Conservation (phyloP, 2,797 vertebrate genomes). For the Hoplostethus mediterraneus region DNA sequence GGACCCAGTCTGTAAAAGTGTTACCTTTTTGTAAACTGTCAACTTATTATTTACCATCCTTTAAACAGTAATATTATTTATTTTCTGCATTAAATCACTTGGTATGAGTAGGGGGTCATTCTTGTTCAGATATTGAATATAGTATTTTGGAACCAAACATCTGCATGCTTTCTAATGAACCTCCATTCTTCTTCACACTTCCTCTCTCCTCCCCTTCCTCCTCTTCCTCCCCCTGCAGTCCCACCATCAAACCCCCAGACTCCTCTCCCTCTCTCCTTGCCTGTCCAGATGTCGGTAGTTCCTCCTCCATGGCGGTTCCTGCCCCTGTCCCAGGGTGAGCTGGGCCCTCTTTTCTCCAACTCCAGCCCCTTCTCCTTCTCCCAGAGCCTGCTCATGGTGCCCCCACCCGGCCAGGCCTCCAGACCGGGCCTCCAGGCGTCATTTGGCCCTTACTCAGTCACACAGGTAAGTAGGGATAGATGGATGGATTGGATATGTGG, state of each 20-base stretch:
- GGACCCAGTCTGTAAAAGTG: no score
- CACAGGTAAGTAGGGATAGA: constrained; percentile 67
- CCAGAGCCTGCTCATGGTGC: constrained; percentile 78
- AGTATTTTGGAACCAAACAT: no score
- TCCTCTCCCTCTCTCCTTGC: constrained; percentile 69
- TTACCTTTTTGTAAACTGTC: no score
- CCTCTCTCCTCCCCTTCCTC: neutral
- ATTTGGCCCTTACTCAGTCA: constrained; percentile 80
- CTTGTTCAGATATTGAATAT: no score
- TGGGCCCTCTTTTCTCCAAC: constrained; percentile 82
- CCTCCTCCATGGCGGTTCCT: constrained; percentile 73
- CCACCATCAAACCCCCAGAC: constrained; percentile 62
- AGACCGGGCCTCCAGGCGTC: constrained; percentile 72
- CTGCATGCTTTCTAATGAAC: neutral
- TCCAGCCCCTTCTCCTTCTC: constrained; percentile 80
- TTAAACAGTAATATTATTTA: no score
- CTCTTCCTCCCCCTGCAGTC: constrained; percentile 25
- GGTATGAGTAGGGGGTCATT: no score
- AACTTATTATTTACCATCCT: no score
- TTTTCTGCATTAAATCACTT: no score
- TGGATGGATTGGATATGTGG: neutral
- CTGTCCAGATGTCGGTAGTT: constrained; percentile 66
- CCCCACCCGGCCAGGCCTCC: constrained; percentile 42
- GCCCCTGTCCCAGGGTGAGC: constrained; percentile 75
- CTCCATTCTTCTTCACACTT: neutral